A percentile compares a stretch with the other conserved stretches of the same genome.
These are phyloP conservation scores for Ligdia adustata DNA, from an alignment of 2,888 invertebrate genomes.

Conservation along the genomic window DNA sequence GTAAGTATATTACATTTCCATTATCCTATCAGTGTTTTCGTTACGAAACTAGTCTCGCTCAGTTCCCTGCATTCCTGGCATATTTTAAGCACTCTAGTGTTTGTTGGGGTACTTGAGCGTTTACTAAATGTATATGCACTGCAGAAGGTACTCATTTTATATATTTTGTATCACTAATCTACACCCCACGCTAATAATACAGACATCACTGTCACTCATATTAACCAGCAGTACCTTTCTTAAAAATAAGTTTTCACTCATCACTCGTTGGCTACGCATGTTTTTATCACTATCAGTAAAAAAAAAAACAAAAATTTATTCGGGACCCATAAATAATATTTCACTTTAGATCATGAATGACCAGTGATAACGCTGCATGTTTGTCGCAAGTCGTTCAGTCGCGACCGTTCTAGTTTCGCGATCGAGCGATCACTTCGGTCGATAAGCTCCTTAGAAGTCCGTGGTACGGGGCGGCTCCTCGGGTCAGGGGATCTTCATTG, in stretches of 20 bases:
- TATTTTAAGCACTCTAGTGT: slow-evolving; percentile 44
- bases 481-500: slow-evolving; percentile 60
- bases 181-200: slow-evolving; percentile 50
- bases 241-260: slow-evolving; percentile 31
- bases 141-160: slow-evolving; percentile 45
- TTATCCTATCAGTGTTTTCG: slow-evolving; percentile 53
- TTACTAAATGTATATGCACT: slow-evolving; percentile 43
- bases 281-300: slow-evolving; percentile 17
- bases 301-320: no score
- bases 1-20: slow-evolving; percentile 48
- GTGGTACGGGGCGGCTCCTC: slow-evolving; percentile 58
- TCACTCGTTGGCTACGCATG: slow-evolving; percentile 24
- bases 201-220: slow-evolving; percentile 50
- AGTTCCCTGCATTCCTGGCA: slow-evolving; percentile 39
- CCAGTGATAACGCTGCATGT: no score
- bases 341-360: no score
- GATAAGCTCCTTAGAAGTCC: slow-evolving; percentile 60
- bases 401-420: slow-evolving; percentile 2
- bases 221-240: slow-evolving; percentile 42
- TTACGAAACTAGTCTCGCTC: slow-evolving; percentile 45
- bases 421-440: neutral
- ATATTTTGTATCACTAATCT: slow-evolving; percentile 51
- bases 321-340: no score
- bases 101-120: slow-evolving; percentile 49
- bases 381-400: slow-evolving; percentile 17